Evolutionary conservation across 2,113 vertebrate genomes (phyloP).

Genomic region (Sinocyclocheilus grahami): DNA sequence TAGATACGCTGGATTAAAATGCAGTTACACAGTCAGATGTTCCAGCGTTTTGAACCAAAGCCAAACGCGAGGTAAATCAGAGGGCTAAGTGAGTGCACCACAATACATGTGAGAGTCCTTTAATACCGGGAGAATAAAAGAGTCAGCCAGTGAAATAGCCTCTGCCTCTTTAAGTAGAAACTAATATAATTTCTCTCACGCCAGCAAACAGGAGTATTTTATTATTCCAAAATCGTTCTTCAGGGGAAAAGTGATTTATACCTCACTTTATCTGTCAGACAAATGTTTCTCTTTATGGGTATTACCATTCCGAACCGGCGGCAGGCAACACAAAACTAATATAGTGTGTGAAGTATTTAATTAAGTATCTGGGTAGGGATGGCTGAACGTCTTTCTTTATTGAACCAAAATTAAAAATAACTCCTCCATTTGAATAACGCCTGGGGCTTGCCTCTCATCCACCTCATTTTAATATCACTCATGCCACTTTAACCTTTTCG

Average conservation of each 20-base stretch:
- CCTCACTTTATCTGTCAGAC: constrained; percentile 71
- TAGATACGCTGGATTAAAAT: not conserved
- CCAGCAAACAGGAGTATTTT: constrained; percentile 57
- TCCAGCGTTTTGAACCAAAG: constrained; percentile 3
- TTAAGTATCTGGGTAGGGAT: constrained; percentile 74
- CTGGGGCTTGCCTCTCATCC: constrained; percentile 67
- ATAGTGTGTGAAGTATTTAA: constrained; percentile 72
- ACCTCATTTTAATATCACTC: constrained; percentile 74
- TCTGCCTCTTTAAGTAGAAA: constrained; percentile 49
- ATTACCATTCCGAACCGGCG: constrained; percentile 69
- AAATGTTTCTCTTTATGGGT: constrained; percentile 70
- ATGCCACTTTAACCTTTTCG: constrained; percentile 72
- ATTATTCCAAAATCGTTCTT: constrained; percentile 65
- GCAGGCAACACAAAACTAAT: constrained; percentile 61
- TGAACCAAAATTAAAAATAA: constrained; percentile 74
- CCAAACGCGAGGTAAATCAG: constrained; percentile 23
- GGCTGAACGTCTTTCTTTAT: constrained; percentile 71
- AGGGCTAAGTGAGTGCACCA: constrained; percentile 11
- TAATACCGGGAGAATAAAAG: constrained; percentile 19
- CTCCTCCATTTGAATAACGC: constrained; percentile 73
- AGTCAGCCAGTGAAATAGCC: constrained; percentile 24
- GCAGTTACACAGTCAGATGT: not conserved
- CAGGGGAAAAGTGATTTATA: constrained; percentile 64
- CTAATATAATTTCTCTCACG: constrained; percentile 55
- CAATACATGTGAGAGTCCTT: constrained; percentile 21